Base-by-base conservation (phyloP, 2,113 vertebrate species). In the Conger conger region DNA sequence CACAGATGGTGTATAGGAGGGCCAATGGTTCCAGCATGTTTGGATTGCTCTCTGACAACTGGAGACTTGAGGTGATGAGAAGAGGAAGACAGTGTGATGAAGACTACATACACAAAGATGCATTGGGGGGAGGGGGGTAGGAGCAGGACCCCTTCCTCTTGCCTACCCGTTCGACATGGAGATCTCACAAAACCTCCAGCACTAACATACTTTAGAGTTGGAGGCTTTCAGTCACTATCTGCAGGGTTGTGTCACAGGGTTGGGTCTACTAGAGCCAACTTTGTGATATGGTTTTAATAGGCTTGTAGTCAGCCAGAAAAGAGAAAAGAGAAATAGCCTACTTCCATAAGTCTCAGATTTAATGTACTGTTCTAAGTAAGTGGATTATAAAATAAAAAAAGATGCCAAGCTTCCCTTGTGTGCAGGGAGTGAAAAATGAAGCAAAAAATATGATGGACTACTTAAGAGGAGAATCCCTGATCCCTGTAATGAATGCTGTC, bases 401-500 rank as follows among this genome's bases (percentile, higher is more conserved):
- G 60, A 73, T 63, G 87, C 33, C 85, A 89, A 54, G 76, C 80
- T 73, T 60, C 86, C 85, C 86, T 84, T 23, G 78, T 84, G 84
- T 50, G 30, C 36, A 23, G 7, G 27, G 45, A 83, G 84, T 81
- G 50, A 84, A 73, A 78, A 16, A 83, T 36, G 54, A 76, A 88
- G 23, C 20, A 82, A 54, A 85, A 38, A 86, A 37, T 8, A 35
- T 81, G 82, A 88, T 76, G 77, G 76, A 85, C 77, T 82, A 36
- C 54, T 88, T 63, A 85, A 85, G 81, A 76, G 54, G 78, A 81
- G 84, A 87, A 83, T 85, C 82, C 57, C 85, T 91, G 81, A 90
- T 89, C 84, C 83, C 79, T 80, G 87, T 79, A 82, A 90, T 88
- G 83, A 88, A 87, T 81, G 86, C 80, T 79, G 80, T 86, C 78